phyloP scores from a whole-genome alignment of 1,140 invertebrate species.

The Propsilocerus akamusi region DNA sequence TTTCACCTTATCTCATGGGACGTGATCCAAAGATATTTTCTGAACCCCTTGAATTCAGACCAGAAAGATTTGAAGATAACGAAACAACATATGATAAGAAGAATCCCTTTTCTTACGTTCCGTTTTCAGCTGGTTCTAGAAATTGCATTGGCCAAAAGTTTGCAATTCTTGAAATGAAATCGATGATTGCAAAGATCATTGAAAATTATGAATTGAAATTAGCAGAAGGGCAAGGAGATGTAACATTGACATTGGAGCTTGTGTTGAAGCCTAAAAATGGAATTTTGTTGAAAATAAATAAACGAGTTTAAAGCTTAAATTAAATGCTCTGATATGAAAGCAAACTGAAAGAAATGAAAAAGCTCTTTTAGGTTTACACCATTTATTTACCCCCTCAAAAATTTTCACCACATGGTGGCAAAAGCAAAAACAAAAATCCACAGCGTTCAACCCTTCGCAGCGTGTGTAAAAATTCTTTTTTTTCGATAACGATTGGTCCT shows the following conservation, averaged over 20 bases:
- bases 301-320: too few species aligned
- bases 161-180: slow-evolving; percentile 23
- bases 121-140: slow-evolving; percentile 41
- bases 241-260: too few species aligned
- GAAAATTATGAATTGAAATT: slow-evolving; percentile 17
- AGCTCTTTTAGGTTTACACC: too few species aligned
- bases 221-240: slow-evolving; percentile 26
- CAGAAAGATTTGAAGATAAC: slow-evolving; percentile 33
- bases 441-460: too few species aligned
- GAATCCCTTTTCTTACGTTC: slow-evolving; percentile 31
- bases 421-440: too few species aligned
- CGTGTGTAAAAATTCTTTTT: background rate
- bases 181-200: slow-evolving; percentile 21
- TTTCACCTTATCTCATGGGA: slow-evolving; percentile 33
- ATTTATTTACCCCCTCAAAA: too few species aligned
- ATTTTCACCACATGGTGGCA: too few species aligned
- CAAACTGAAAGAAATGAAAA: too few species aligned
- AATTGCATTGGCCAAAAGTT: too few species aligned
- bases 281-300: too few species aligned
- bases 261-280: too few species aligned
- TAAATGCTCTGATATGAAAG: too few species aligned
- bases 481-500: slow-evolving; percentile 4
- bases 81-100: slow-evolving; percentile 23
- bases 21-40: slow-evolving; percentile 30
- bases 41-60: slow-evolving; percentile 36